A percentile compares a stretch with the other conserved stretches of the same genome.
These are phyloP conservation scores for Bovichtus diacanthus DNA, from an alignment of 2,797 vertebrate species.

Conservation along the genomic window DNA sequence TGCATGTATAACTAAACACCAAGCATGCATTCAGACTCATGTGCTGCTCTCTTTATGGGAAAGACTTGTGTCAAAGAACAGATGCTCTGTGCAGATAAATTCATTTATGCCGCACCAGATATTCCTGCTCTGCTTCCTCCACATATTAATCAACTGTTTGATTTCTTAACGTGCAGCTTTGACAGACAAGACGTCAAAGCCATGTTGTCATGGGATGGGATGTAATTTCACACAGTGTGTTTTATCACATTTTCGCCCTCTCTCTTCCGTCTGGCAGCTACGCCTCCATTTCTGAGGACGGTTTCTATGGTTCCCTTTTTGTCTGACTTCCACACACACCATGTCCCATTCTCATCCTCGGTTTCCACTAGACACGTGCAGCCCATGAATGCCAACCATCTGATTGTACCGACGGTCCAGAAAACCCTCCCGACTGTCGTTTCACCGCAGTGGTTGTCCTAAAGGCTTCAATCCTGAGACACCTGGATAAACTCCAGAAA, in stretches of 20 bases:
- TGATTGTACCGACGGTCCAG: slow-evolving; percentile 76
- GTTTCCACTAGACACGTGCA: slow-evolving; percentile 44
- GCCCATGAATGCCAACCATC: slow-evolving; percentile 75
- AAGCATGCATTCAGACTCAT: slow-evolving; percentile 12
- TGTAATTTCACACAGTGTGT: slow-evolving; percentile 15
- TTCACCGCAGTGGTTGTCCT: slow-evolving; percentile 36
- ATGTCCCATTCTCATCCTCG: slow-evolving; percentile 30
- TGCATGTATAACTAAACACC: slow-evolving; percentile 16
- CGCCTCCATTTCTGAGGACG: slow-evolving; percentile 10
- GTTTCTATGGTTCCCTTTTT: slow-evolving; percentile 55
- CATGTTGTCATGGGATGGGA: slow-evolving; percentile 9
- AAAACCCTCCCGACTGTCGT: slow-evolving; percentile 58
- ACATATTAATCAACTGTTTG: slow-evolving; percentile 26
- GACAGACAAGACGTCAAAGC: slow-evolving; percentile 12
- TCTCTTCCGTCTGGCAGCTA: slow-evolving; percentile 12
- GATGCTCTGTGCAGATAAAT: slow-evolving; percentile 23
- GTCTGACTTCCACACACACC: slow-evolving; percentile 50
- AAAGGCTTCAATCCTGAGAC: slow-evolving; percentile 2
- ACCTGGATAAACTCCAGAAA: not conserved
- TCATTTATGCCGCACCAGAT: slow-evolving; percentile 15
- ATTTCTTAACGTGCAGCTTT: slow-evolving; percentile 21
- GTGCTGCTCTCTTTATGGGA: not conserved
- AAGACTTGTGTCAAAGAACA: slow-evolving; percentile 1
- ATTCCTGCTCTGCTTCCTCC: slow-evolving; percentile 3
- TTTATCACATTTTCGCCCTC: slow-evolving; percentile 2